Evolutionary conservation across 2,113 vertebrate genomes (phyloP), one percentile per base, ranked within the genome.

Genomic region (Rhinoderma darwinii): DNA sequence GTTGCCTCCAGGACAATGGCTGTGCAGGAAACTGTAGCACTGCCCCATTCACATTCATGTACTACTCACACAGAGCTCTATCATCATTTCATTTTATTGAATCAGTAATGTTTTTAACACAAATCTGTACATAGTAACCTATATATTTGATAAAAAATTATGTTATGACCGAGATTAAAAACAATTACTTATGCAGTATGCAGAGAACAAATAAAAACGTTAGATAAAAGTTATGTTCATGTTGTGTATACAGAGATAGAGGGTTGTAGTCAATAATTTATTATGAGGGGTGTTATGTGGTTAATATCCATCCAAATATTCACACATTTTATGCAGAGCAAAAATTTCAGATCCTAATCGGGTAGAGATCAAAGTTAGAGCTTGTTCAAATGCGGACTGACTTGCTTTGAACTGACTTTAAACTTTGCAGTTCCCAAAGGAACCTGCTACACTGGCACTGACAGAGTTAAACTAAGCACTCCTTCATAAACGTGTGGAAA

Each of bases 121-220:
- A 56, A 56, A 22, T 56, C 54, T 56, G 17, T 2, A 56, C 9
- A 56, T 56, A 7, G 0, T 56, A 47, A 47, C 44, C n/a, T n/a
- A n/a, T n/a, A n/a, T n/a, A n/a, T n/a, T n/a, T n/a, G n/a, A n/a
- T n/a, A n/a, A n/a, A 14, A 47, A 14, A 47, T 47, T 7, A 66
- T 27, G 30, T 14, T 27, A 14, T 17, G 54, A 61, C 9, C n/a
- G 30, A 32, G 35, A 4, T 66, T 44, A 37, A 89, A 88, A 83
- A 72, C 76, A 76, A 88, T 89, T 92, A 92, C 90, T 90, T 89
- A 91, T 89, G 91, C 89, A 89, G 84, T 84, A 89, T 87, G 83
- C 89, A 92, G 81, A 4, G 90, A 91, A 92, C 90, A 90, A 89
- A 91, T 91, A 89, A 89, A 90, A 88, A 88, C 88, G 66, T 88